Base-by-base conservation (phyloP, 2,113 vertebrate species). In the Petaurus breviceps region DNA sequence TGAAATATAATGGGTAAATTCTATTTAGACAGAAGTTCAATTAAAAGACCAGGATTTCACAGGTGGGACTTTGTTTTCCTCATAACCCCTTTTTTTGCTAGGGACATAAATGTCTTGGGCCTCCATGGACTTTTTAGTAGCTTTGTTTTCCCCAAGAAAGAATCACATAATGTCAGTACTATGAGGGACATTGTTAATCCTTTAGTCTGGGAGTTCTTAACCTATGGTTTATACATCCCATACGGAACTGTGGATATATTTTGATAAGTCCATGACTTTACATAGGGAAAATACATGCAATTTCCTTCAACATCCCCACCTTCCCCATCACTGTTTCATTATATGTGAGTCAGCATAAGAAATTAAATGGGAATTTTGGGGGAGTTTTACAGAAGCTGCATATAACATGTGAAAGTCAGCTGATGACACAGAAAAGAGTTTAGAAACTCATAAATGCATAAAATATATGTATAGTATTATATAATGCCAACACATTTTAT, bases 1-100 rank as follows among this genome's bases (percentile, higher is more conserved):
- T 1, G 52, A 91, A 77, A 92, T 90, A 50, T 2, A 91, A 47
- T 25, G 52, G 50, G 92, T 49, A 92, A 49, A 11, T 91, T 46
- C 31, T 51, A 16, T 14, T 91, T 46, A 25, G 91, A 84, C 12
- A 91, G 51, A 47, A 84, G 31, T 0, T 10, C 55, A 50, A 91
- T 92, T 94, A 90, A 89, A 97, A 68, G 16, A 90, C 25, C 4
- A 43, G 51, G 90, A 16, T 93, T 77, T 94, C 46, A 84, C 55
- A 91, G 90, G 28, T 89, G 22, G 61, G 0, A 0, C 6, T 52
- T 94, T 77, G 61, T 31, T 96, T 97, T 26, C 49, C 3, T 94
- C n/a, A 68, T 43, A 25, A 54, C 89, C 91, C 90, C 92, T 93
- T 50, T 10, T 10, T 46, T 91, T 77, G 49, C 54, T 93, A 19